These are phyloP conservation scores for Selenia dentaria DNA, from an alignment of 2,888 invertebrate genomes.

Conservation along the genomic window DNA sequence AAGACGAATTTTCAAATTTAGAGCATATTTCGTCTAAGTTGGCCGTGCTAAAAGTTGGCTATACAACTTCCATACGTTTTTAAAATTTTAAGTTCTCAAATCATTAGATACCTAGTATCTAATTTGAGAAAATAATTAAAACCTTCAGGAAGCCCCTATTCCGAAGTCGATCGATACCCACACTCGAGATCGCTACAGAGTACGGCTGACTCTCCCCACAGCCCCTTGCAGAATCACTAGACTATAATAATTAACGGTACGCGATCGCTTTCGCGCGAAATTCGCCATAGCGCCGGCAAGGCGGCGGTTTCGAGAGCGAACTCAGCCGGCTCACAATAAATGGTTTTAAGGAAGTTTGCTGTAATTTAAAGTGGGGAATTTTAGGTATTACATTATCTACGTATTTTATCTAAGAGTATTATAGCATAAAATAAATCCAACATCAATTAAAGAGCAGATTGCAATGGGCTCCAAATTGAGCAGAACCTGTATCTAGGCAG, in stretches of 20 bases:
- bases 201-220: slow-evolving; percentile 29
- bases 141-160: slow-evolving; percentile 10
- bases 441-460: too few species aligned
- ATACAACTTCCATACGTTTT: too few species aligned
- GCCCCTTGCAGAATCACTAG: slow-evolving; percentile 67
- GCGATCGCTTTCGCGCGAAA: slow-evolving; percentile 49
- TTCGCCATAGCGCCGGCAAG: slow-evolving; percentile 11
- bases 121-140: too few species aligned
- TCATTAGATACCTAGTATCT: too few species aligned
- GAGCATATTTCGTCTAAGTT: too few species aligned
- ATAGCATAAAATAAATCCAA: too few species aligned
- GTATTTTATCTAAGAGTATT: too few species aligned
- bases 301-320: slow-evolving; percentile 10
- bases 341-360: slow-evolving; percentile 17
- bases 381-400: slow-evolving; percentile 1
- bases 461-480: too few species aligned
- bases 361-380: slow-evolving; percentile 3
- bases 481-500: too few species aligned
- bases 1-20: too few species aligned
- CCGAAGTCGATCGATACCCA: slow-evolving; percentile 10
- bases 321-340: slow-evolving; percentile 19
- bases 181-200: slow-evolving; percentile 33
- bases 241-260: slow-evolving; percentile 74
- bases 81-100: too few species aligned
- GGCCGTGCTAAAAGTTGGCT: too few species aligned